Base-by-base conservation (phyloP, 2,888 invertebrate species). In the Abrostola triplasia region DNA sequence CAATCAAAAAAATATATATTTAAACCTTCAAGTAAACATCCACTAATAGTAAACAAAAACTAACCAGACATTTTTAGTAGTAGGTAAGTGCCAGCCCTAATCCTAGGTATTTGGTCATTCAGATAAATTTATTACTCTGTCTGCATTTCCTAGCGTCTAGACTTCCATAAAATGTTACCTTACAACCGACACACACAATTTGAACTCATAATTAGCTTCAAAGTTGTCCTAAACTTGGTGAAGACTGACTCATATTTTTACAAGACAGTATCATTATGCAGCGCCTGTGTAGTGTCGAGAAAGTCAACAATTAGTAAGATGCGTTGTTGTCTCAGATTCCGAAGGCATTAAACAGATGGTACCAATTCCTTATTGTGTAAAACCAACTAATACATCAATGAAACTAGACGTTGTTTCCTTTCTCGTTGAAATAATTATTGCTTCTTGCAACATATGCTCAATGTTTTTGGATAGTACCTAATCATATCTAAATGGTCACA, bases 151-250 rank as follows among this genome's bases (percentile, higher is more conserved):
- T 59, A 48, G 59, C 59, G 79, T 76, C 76, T 79, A 76, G 79
- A 79, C 68, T 76, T 71, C 64, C 72, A 67, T 71, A 71, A 76
- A 78, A 67, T 64, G 79, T 57, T 63, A 76, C 72, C 72, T 71
- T 71, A 67, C 51, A 13, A 24, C 64, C 63, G 56, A 57, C 68
- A 71, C 54, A 50, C n/a, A 60, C 60, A 47, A 48, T 70, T 69
- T 58, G 57, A 59, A 51, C 76, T 38, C 55, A 53, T 75, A 44
- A 44, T 44, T 48, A 53, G 53, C 36, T 40, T 0, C 24, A 6
- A 37, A 41, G 9, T 53, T 37, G 37, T n/a, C 11, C 24, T 24
- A 36, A 49, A 36, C 35, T 49, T 36, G 6, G 36, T 11, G 6
- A 24, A 49, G 36, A 49, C 11, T 36, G 35, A 49, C 49, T 36